Percentiles rank a stretch among this genome's conserved stretches.
These are phyloP conservation scores for Pyxicephalus adspersus DNA, from an alignment of 2,113 vertebrate species.

Conservation along the genomic window DNA sequence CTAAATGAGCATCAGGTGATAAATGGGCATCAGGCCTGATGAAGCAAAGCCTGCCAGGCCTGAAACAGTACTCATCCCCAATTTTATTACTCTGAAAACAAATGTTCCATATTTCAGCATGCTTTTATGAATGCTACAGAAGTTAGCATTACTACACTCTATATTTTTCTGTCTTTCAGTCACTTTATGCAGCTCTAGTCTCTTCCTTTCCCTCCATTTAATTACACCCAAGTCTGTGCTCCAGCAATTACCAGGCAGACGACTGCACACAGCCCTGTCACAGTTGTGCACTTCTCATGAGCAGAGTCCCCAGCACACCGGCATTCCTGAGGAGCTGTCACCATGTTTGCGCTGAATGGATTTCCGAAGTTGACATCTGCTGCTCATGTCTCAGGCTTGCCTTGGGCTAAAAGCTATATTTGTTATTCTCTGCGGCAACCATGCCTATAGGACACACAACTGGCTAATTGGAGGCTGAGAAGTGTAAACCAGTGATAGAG, in stretches of 20 bases:
- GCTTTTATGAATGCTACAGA: too few species aligned
- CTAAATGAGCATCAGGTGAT: too few species aligned
- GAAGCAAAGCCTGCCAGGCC: too few species aligned
- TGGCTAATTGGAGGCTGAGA: conserved; percentile 70
- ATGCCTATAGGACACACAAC: conserved; percentile 65
- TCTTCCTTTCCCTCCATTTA: neutral
- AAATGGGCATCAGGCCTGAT: too few species aligned
- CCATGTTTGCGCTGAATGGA: conserved; percentile 63
- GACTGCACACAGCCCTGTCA: conserved; percentile 7
- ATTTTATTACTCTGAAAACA: too few species aligned
- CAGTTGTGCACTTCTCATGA: neutral
- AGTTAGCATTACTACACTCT: too few species aligned
- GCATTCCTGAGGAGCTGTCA: conserved; percentile 62
- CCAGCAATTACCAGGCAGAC: conserved; percentile 15
- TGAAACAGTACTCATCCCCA: too few species aligned
- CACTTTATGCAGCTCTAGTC: neutral
- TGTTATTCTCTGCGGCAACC: conserved; percentile 70
- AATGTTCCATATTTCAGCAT: too few species aligned
- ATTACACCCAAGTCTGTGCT: neutral
- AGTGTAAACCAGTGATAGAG: conserved; percentile 57
- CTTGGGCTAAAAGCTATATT: conserved; percentile 74
- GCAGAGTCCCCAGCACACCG: neutral
- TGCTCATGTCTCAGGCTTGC: conserved; percentile 55
- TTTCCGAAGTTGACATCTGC: conserved; percentile 72
- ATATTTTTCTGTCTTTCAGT: too few species aligned